Base-by-base conservation (phyloP, 1,140 invertebrate genomes). In the Anoplolepis gracilipes region DNA sequence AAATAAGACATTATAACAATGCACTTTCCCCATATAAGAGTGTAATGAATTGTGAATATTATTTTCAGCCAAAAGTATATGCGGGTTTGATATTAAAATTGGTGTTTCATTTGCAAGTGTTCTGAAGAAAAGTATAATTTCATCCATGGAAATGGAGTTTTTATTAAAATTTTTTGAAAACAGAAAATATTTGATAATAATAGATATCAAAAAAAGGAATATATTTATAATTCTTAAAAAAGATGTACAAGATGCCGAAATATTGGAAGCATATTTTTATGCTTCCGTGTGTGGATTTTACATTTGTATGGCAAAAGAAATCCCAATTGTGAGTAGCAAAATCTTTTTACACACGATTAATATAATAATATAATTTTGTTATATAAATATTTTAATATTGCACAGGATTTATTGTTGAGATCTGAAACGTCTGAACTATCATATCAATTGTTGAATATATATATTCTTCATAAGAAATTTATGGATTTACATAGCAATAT, bases 261-360 rank as follows among this genome's bases (percentile, higher is more conserved):
- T 96, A 19, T 88, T 96, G 4, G 92, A 95, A 88, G 95, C 95
- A 8, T 96, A 96, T 92, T 96, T 96, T 75, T 93, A 96, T 90
- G 95, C 95, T 42, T 93, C 95, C 28, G 89, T 96, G 84, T 91
- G 94, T 65, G 96, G 92, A 8, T 90, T 95, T 4, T 88, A 67
- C 8, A 85, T 87, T 57, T 90, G 90, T 70, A 90, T 91, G 28
- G 59, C 72, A 65, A 53, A 55, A 36, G 72, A 79, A 82, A 70
- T 85, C 53, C 82, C 86, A 75, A 67, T 87, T 19, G 90, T 90
- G 77, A 90, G 90, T 78, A 61, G 73, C 25, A 8, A 33, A 79
- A 10, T 0, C 11, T 42, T 42, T 42, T 42, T 59, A 67, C 25
- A 6, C 73, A 4, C 25, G 53, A 8, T n/a, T 7, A n/a, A 8